These are phyloP conservation scores for Pogonophryne albipinna DNA, from an alignment of 2,797 vertebrate species.

Conservation along the genomic window DNA sequence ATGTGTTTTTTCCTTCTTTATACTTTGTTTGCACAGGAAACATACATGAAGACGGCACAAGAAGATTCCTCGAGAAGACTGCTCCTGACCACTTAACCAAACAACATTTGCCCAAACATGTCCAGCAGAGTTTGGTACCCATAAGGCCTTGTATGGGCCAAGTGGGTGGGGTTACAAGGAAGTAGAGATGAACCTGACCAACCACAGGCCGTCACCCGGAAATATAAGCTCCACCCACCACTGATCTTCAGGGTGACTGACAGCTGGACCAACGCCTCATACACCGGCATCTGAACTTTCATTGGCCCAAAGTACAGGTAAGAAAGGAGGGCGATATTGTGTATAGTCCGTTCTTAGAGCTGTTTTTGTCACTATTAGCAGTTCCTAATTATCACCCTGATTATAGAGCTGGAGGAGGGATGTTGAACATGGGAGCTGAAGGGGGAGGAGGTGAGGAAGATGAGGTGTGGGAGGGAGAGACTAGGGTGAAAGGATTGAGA, in stretches of 20 bases:
- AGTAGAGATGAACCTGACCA: slow-evolving; percentile 84
- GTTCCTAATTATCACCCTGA: slow-evolving; percentile 60
- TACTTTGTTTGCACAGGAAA: slow-evolving; percentile 52
- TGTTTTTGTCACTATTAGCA: slow-evolving; percentile 54
- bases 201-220: slow-evolving; percentile 79
- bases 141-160: slow-evolving; percentile 75
- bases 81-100: slow-evolving; percentile 6
- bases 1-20: slow-evolving; percentile 2
- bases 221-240: slow-evolving; percentile 76
- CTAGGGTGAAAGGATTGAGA: not conserved
- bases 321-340: slow-evolving; percentile 1
- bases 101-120: slow-evolving; percentile 50
- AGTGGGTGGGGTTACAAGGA: slow-evolving; percentile 72
- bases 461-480: slow-evolving; percentile 7
- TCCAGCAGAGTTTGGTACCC: slow-evolving; percentile 63
- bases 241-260: slow-evolving; percentile 80
- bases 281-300: slow-evolving; percentile 66
- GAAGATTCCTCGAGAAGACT: slow-evolving; percentile 20
- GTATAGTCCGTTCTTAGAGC: slow-evolving; percentile 35
- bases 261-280: slow-evolving; percentile 64
- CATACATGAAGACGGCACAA: slow-evolving; percentile 56
- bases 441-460: slow-evolving; percentile 3
- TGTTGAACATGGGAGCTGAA: slow-evolving; percentile 10
- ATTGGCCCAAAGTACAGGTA: slow-evolving; percentile 76
- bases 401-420: slow-evolving; percentile 2